These are phyloP conservation scores for Amphipyra tragopoginis DNA, from an alignment of 2,888 invertebrate species.

Conservation along the genomic window DNA sequence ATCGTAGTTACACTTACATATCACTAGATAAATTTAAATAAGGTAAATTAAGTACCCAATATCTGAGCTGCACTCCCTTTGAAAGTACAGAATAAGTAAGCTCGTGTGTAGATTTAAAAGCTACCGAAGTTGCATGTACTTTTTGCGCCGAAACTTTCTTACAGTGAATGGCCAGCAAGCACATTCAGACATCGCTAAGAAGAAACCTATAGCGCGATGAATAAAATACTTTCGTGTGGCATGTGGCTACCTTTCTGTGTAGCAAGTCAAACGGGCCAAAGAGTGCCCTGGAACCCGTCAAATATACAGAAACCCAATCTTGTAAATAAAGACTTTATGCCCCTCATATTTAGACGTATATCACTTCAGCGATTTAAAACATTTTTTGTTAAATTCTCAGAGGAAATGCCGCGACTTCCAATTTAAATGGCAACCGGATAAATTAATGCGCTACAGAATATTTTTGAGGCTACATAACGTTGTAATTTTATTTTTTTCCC, in stretches of 20 bases:
- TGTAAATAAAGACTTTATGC: slow-evolving; percentile 73
- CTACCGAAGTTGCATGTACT: slow-evolving; percentile 57
- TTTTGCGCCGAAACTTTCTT: slow-evolving; percentile 67
- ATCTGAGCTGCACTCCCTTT: background rate
- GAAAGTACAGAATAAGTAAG: background rate
- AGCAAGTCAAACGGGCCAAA: slow-evolving; percentile 61
- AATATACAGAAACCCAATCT: slow-evolving; percentile 71
- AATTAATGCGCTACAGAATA: slow-evolving; percentile 67
- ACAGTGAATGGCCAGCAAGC: slow-evolving; percentile 70
- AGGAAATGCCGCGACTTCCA: slow-evolving; percentile 82
- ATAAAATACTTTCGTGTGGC: slow-evolving; percentile 75
- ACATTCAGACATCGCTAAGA: slow-evolving; percentile 24
- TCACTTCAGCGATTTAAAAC: slow-evolving; percentile 55
- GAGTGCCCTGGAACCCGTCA: slow-evolving; percentile 72
- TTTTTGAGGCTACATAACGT: slow-evolving; percentile 32
- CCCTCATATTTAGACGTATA: slow-evolving; percentile 61
- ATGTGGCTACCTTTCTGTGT: slow-evolving; percentile 72
- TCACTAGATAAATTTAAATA: slow-evolving; percentile 1
- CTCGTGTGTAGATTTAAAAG: slow-evolving; percentile 42
- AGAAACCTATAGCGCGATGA: slow-evolving; percentile 41
- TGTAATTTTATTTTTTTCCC: slow-evolving; percentile 41
- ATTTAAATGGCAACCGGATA: slow-evolving; percentile 79
- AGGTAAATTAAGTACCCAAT: background rate
- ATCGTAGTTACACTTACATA: background rate
- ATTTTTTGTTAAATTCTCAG: slow-evolving; percentile 76